Evolutionary conservation across 2,797 vertebrate genomes (phyloP).

Genomic region (Rhinella marina): DNA sequence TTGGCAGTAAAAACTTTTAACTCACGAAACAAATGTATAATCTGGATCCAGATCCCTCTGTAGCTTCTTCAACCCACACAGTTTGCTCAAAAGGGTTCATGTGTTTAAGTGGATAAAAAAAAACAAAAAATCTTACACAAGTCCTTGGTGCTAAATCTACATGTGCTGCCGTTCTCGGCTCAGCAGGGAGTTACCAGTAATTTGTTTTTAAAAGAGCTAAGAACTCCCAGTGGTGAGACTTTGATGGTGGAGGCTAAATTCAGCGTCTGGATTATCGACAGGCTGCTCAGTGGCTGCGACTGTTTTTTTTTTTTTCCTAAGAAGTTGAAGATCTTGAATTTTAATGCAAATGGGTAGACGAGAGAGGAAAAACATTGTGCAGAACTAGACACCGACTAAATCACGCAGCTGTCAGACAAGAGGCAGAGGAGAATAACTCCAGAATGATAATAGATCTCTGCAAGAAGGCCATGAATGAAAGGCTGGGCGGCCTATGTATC

Average conservation of each 20-base stretch:
- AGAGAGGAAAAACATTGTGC: conserved; percentile 35
- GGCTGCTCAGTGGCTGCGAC: conserved; percentile 28
- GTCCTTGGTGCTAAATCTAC: conserved; percentile 18
- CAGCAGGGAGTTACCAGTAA: conserved; percentile 50
- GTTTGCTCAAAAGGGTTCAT: conserved; percentile 5
- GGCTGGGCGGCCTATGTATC: background rate
- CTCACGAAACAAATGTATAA: background rate
- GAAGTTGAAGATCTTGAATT: conserved; percentile 45
- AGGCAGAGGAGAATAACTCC: conserved; percentile 37
- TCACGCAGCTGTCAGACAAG: conserved; percentile 46
- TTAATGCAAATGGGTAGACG: conserved; percentile 37
- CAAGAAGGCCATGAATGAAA: conserved; percentile 19
- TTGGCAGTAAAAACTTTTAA: conserved; percentile 17
- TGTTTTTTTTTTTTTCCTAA: conserved; percentile 8
- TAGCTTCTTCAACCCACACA: background rate
- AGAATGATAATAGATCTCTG: conserved; percentile 34
- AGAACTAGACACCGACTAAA: conserved; percentile 35
- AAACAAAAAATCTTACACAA: background rate
- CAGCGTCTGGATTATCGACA: conserved; percentile 46
- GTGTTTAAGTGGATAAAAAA: conserved; percentile 34
- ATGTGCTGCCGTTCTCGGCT: background rate
- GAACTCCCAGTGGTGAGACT: conserved; percentile 48
- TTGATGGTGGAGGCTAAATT: conserved; percentile 31
- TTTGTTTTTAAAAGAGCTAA: conserved; percentile 58
- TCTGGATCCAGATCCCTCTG: conserved; percentile 19